A percentile compares a stretch with the other conserved stretches of the same genome.
Conservation (phyloP, 2,113 vertebrate species). For the Malaclemys terrapin region DNA sequence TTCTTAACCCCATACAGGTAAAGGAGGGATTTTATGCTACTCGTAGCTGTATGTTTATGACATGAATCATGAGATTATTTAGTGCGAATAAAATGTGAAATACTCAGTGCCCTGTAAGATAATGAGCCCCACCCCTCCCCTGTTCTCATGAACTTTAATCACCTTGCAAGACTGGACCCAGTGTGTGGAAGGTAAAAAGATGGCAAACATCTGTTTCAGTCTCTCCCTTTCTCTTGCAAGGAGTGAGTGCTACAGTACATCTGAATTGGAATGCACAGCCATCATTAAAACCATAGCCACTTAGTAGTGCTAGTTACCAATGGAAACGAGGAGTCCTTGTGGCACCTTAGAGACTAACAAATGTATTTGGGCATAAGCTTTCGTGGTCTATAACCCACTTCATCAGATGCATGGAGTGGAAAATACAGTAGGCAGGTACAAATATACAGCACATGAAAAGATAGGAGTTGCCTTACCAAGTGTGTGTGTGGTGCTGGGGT, state of each 20-base stretch:
- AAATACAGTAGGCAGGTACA: too few relatives aligned
- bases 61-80: background rate
- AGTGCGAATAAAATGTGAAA: background rate
- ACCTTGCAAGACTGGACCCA: background rate
- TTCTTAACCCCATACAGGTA: too few relatives aligned
- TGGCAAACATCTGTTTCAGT: background rate
- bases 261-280: background rate
- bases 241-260: background rate
- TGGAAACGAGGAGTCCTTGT: too few relatives aligned
- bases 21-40: too few relatives aligned
- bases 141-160: background rate
- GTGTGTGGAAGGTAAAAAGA: background rate
- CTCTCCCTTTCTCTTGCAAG: background rate
- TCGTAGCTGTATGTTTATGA: too few relatives aligned
- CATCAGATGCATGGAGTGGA: too few relatives aligned
- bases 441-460: too few relatives aligned
- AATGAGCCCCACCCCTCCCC: background rate
- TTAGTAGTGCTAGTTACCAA: background rate
- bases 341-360: too few relatives aligned
- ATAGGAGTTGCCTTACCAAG: too few relatives aligned
- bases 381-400: too few relatives aligned
- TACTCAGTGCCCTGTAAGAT: accelerated
- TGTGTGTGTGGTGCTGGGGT: too few relatives aligned
- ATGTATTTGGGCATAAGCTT: too few relatives aligned
- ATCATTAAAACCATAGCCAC: background rate